These are phyloP conservation scores for Phalacrocorax aristotelis DNA, from an alignment of 2,113 vertebrate species.

Conservation along the genomic window DNA sequence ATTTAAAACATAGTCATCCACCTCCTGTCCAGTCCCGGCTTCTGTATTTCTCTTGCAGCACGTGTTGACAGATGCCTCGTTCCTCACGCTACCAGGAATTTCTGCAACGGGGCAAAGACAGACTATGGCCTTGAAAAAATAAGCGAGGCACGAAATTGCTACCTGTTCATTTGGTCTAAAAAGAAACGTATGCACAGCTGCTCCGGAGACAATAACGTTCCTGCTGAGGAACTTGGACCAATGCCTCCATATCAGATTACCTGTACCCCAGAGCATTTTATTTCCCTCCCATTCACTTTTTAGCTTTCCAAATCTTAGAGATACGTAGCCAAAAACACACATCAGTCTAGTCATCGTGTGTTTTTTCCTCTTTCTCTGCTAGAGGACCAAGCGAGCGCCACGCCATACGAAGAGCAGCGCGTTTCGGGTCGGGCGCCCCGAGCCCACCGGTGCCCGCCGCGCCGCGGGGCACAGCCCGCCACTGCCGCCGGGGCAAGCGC, in stretches of 20 bases:
- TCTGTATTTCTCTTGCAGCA: neutral
- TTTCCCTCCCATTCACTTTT: neutral
- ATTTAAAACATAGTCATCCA: neutral
- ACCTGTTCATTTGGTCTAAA: neutral
- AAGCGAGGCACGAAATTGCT: constrained; percentile 1
- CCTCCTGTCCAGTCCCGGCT: neutral
- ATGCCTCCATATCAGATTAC: neutral
- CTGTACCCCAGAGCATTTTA: neutral
- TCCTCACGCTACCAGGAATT: neutral
- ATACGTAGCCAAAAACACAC: fast-evolving
- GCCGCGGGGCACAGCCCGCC: too few species aligned
- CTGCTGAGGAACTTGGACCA: neutral
- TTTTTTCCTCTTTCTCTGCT: neutral
- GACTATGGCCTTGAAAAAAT: neutral
- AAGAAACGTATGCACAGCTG: neutral
- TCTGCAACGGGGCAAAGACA: neutral
- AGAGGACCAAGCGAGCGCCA: neutral
- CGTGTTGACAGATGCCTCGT: neutral
- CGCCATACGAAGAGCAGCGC: fast-evolving
- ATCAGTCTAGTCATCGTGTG: neutral
- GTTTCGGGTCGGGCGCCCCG: fast-evolving
- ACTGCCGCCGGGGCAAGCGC: neutral
- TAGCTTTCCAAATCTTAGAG: neutral
- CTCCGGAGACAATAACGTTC: neutral
- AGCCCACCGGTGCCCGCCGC: fast-evolving